A percentile compares a stretch with the other conserved stretches of the same genome.
Conservation (phyloP, 2,797 vertebrate species). For the Aeoliscus strigatus region DNA sequence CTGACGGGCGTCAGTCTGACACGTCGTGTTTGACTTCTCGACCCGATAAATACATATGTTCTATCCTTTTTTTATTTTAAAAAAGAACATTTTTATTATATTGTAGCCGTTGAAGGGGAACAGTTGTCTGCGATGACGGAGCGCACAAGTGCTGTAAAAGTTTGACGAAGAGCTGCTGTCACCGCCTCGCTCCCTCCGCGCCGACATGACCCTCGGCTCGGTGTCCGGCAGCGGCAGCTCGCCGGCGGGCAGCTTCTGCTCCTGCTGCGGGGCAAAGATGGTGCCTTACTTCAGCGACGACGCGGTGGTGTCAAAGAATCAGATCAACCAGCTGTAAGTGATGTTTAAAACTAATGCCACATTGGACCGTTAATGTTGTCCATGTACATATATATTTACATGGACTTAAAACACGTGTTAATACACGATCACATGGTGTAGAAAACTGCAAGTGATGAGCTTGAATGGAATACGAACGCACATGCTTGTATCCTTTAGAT, state of each 20-base stretch:
- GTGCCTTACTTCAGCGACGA: constrained; percentile 88
- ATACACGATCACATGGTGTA: too few relatives aligned
- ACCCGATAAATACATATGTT: too few relatives aligned
- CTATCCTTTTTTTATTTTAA: constrained; percentile 1
- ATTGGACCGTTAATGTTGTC: too few relatives aligned
- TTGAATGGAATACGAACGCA: too few relatives aligned
- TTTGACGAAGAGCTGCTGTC: constrained; percentile 26
- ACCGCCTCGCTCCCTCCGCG: not conserved
- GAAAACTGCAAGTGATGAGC: too few relatives aligned
- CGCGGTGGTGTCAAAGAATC: constrained; percentile 84
- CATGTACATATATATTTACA: too few relatives aligned
- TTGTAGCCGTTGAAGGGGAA: not conserved
- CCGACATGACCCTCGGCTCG: constrained; percentile 79
- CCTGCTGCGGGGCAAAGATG: constrained; percentile 83
- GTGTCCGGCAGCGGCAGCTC: constrained; percentile 66
- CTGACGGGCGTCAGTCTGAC: not conserved
- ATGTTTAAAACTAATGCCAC: constrained; percentile 1
- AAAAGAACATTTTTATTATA: constrained; percentile 5
- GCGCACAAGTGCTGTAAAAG: constrained; percentile 29
- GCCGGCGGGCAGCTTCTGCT: constrained; percentile 70
- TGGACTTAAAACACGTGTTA: too few relatives aligned
- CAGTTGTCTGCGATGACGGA: constrained; percentile 12
- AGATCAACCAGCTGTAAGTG: constrained; percentile 93
- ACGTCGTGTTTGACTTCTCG: too few relatives aligned
- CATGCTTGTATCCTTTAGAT: too few relatives aligned